phyloP scores from a whole-genome alignment of 2,888 invertebrate genomes.

The Therioaphis trifolii region DNA sequence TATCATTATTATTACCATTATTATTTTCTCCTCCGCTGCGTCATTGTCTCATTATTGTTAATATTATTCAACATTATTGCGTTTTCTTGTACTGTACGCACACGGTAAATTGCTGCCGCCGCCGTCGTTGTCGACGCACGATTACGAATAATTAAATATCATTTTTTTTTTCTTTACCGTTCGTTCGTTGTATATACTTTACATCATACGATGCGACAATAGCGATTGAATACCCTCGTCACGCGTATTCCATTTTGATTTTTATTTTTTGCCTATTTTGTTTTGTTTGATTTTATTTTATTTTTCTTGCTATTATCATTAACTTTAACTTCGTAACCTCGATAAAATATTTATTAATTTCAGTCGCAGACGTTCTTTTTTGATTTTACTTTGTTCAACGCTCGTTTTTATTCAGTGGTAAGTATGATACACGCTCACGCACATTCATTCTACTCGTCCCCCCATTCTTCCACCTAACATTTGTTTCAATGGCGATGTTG shows the following conservation, averaged over 20 bases:
- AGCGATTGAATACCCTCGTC: background rate
- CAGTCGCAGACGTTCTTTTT: background rate
- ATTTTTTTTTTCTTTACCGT: background rate
- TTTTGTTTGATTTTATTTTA: background rate
- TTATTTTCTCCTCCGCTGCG: too few relatives aligned
- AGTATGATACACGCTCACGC: constrained; percentile 18
- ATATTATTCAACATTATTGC: too few relatives aligned
- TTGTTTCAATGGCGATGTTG: too few relatives aligned
- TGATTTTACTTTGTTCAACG: background rate
- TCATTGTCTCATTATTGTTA: too few relatives aligned
- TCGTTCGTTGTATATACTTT: too few relatives aligned
- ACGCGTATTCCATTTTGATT: background rate
- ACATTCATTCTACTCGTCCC: too few relatives aligned
- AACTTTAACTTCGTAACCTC: background rate
- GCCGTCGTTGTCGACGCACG: background rate
- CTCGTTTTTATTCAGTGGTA: constrained; percentile 24
- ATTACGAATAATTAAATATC: background rate
- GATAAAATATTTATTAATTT: background rate
- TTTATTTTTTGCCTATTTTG: too few relatives aligned
- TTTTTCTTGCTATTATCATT: too few relatives aligned
- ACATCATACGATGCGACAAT: background rate
- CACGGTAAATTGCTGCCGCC: too few relatives aligned
- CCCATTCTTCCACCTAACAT: too few relatives aligned
- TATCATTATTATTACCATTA: too few relatives aligned
- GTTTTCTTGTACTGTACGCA: too few relatives aligned